A percentile compares a stretch with the other conserved stretches of the same genome.
phyloP scores from a whole-genome alignment of 1,140 invertebrate genomes.

The Cherax quadricarinatus region DNA sequence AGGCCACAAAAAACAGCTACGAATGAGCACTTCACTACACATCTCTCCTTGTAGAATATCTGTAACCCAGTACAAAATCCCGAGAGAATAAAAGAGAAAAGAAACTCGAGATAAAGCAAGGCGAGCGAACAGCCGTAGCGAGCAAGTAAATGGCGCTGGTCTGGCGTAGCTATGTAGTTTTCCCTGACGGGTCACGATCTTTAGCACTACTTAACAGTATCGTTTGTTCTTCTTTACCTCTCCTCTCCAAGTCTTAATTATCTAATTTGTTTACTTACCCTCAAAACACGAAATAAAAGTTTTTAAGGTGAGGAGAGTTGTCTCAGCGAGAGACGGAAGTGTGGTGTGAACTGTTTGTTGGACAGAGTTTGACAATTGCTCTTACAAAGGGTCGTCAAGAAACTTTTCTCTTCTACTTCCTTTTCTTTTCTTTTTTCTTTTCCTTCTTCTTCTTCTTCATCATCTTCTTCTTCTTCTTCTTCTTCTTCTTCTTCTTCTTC shows the following conservation, averaged over 20 bases:
- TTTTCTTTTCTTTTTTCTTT: neutral
- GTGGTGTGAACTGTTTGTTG: neutral
- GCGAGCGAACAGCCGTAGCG: constrained; percentile 28
- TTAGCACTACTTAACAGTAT: constrained; percentile 40
- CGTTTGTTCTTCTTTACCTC: constrained; percentile 38
- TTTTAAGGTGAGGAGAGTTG: constrained; percentile 17
- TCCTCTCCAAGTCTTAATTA: constrained; percentile 56
- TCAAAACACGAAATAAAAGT: constrained; percentile 41
- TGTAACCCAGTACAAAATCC: neutral
- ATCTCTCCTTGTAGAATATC: neutral
- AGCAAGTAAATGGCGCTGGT: constrained; percentile 27
- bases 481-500: too few relatives aligned
- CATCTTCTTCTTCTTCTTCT: too few relatives aligned
- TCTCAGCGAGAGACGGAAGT: neutral
- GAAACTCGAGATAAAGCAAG: constrained; percentile 35
- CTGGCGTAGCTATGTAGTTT: neutral
- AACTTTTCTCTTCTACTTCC: neutral
- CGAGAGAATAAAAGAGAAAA: neutral
- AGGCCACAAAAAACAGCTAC: neutral
- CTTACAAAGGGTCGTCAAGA: neutral
- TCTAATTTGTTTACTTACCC: constrained; percentile 57
- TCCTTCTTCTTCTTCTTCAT: neutral
- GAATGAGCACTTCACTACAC: neutral
- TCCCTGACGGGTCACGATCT: constrained; percentile 26
- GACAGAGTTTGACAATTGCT: constrained; percentile 11